Evolutionary conservation across 2,797 vertebrate species (phyloP).

Genomic region (Rhynchonycteris naso): DNA sequence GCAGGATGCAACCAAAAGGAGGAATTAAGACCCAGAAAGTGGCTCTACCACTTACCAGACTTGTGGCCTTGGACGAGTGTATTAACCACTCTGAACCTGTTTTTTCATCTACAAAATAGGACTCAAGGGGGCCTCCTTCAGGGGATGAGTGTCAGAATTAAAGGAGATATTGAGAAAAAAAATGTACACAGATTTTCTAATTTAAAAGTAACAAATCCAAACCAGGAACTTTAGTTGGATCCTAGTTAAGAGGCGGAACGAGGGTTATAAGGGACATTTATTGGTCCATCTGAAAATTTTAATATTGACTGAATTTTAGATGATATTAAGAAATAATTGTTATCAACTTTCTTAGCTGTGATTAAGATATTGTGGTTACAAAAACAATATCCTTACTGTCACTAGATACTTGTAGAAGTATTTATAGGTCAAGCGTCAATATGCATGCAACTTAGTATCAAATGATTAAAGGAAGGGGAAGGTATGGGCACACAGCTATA

Average conservation of each 20-base stretch:
- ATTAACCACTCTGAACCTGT: neutral
- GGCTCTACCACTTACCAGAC: neutral
- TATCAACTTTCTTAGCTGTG: neutral
- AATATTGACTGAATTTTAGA: neutral
- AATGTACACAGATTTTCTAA: neutral
- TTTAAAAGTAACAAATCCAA: constrained; percentile 46
- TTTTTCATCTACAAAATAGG: neutral
- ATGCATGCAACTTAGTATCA: neutral
- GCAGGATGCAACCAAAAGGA: neutral
- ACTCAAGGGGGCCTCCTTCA: neutral
- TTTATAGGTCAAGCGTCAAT: neutral
- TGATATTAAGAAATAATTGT: constrained; percentile 6
- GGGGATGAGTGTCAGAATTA: constrained; percentile 6
- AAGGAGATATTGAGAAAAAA: neutral
- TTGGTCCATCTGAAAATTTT: constrained; percentile 1
- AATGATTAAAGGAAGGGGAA: neutral
- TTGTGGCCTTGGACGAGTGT: neutral
- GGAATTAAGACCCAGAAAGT: neutral
- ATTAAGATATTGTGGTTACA: neutral
- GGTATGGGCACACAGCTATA: accelerated
- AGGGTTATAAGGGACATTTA: neutral
- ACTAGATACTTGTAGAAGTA: neutral
- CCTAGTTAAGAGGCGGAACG: neutral
- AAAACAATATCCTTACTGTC: neutral
- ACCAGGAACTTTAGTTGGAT: neutral